Evolutionary conservation across 2,113 vertebrate genomes (phyloP), one percentile per base, ranked within the genome.

Genomic region (Gasterosteus nipponicus): DNA sequence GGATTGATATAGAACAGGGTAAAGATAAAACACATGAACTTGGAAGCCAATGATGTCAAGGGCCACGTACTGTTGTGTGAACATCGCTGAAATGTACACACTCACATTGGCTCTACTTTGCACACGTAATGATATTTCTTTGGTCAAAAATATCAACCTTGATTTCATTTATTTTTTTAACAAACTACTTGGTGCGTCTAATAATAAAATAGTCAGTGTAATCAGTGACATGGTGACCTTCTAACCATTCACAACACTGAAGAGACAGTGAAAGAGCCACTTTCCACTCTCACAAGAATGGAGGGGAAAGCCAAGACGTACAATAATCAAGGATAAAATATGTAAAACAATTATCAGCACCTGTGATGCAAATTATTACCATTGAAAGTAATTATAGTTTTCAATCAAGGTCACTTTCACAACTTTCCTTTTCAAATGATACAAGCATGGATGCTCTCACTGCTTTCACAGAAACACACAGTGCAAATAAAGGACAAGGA

Each of bases 341-440:
- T 77, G 82, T 78, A 76, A 58, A 46, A 80, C 81, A 80, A 71
- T 53, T 33, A 72, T 67, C 65, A 61, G 78, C 77, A 87, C 60
- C 71, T 78, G 70, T 3, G 68, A 86, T 81, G 79, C 66, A 87
- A 46, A 54, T 80, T 77, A 77, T 60, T 69, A 65, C 47, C 74
- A 9, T n/a, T 83, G 62, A 77, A 84, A 69, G 46, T 44, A 73
- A 77, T 78, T 81, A 41, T 78, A 49, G 10, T 53, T n/a, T 29
- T 38, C 35, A 68, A 65, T 44, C 79, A 79, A 83, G 83, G 83
- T 66, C 54, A 69, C 26, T 69, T 44, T 65, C 70, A 89, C 87
- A 77, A 89, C 82, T 87, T 57, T 38, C 19, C 47, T 53, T 70
- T 73, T n/a, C 5, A 71, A 78, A 67, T 46, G 46, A 73, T 39